phyloP scores from a whole-genome alignment of 2,888 invertebrate species.

The Candidula unifasciata region DNA sequence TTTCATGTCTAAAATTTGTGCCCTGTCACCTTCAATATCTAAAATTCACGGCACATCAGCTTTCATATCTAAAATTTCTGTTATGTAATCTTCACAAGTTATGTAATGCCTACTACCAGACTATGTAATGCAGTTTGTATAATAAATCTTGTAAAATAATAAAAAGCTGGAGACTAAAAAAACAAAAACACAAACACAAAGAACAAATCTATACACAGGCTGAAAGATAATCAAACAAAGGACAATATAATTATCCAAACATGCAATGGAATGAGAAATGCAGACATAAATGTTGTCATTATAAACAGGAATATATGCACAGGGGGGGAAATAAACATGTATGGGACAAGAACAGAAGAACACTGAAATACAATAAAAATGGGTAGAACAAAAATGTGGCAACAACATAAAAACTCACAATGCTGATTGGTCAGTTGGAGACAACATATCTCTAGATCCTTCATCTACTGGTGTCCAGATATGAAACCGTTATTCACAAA shows the following conservation, averaged over 20 bases:
- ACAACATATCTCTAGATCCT: neutral
- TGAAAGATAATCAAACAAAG: neutral
- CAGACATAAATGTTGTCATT: neutral
- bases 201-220: neutral
- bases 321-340: neutral
- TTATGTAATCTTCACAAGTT: too few relatives aligned
- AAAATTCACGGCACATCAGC: too few relatives aligned
- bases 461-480: neutral
- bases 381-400: neutral
- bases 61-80: too few relatives aligned
- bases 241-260: neutral
- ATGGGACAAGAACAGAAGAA: neutral
- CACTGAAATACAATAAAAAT: neutral
- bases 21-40: too few relatives aligned
- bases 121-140: too few relatives aligned
- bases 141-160: neutral
- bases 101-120: too few relatives aligned
- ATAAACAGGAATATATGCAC: neutral
- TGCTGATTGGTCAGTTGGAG: slow-evolving; percentile 24
- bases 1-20: too few relatives aligned
- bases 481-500: too few relatives aligned
- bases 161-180: neutral
- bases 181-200: neutral
- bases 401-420: slow-evolving; percentile 23
- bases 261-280: slow-evolving; percentile 32